Evolutionary conservation across 37 sponge, comb jelly and placozoan genomes (phyloP), one percentile per base, ranked within the genome.

Genomic region (Amphimedon queenslandica): DNA sequence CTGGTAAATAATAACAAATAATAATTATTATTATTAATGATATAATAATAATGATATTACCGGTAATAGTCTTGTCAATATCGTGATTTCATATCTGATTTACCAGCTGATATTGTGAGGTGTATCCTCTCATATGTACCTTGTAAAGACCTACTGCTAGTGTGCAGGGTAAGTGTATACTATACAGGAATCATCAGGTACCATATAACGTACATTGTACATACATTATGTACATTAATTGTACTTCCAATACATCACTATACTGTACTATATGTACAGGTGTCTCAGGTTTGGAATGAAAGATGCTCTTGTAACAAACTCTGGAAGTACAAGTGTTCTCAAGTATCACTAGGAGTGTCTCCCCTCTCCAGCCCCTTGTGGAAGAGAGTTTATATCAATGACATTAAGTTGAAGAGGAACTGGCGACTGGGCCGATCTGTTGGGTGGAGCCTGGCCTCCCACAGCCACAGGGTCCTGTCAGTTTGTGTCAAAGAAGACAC

Each of bases 341-440:
- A 56, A 42, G 30, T 29, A 25, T 72, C 61, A 41, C 10, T 55
- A 88, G 89, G 78, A 25, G 75, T 88, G 6, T 79, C 89, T 33
- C 37, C 74, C 18, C 36, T 25, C n/a, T 33, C 58, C 37, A 30
- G 37, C 13, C 38, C 42, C 25, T 58, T 74, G 0, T 90, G 91
- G 91, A 85, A 43, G 58, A 20, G 38, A 0, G 56, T 85, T 20
- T 90, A 33, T 36, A 38, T 86, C 21, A 68, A 72, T 56, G 79
- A 85, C 28, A 73, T 90, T 20, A 72, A 28, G 55, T 42, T 90
- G 58, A 75, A 80, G 38, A 82, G 53, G 43, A 90, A 90, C 76
- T 90, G 91, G 91, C 23, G 71, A 20, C 55, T 38, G 8, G 87
- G 82, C 28, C 58, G 41, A 20, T 81, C 55, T 70, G 67, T 61